A percentile compares a stretch with the other conserved stretches of the same genome.
These are phyloP conservation scores for Brachionus asplanchnoidis DNA, from an alignment of 1,140 invertebrate genomes.

Conservation along the genomic window DNA sequence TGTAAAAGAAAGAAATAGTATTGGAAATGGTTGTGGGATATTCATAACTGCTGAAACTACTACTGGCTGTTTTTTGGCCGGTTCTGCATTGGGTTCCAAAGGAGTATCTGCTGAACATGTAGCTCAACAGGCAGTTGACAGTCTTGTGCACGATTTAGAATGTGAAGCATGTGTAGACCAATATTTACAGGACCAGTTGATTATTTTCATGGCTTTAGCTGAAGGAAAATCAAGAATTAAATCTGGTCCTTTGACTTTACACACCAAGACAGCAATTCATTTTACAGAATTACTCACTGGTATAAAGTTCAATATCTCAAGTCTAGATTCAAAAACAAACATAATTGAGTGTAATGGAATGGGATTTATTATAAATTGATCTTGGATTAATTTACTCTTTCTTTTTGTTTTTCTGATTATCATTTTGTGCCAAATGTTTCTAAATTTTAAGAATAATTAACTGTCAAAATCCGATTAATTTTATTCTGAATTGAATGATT, in stretches of 20 bases:
- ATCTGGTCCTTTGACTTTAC: conserved; percentile 67
- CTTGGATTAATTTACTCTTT: no score
- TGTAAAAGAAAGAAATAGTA: conserved; percentile 60
- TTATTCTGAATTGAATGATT: no score
- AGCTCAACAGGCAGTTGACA: conserved; percentile 49
- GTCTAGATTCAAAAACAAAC: not conserved
- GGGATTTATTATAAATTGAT: not conserved
- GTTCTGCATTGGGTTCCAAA: conserved; percentile 65
- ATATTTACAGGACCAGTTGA: conserved; percentile 69
- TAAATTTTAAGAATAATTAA: no score
- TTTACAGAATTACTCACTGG: conserved; percentile 19
- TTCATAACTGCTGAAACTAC: conserved; percentile 68
- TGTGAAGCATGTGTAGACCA: conserved; percentile 69
- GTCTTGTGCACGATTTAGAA: conserved; percentile 54
- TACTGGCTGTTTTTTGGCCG: conserved; percentile 67
- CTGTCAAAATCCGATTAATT: no score
- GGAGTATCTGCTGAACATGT: conserved; percentile 57
- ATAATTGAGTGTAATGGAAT: conserved; percentile 34
- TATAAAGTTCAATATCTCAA: conserved; percentile 8
- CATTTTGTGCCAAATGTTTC: no score
- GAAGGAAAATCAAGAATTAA: conserved; percentile 66
- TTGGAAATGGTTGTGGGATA: conserved; percentile 72
- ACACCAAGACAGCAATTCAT: conserved; percentile 78
- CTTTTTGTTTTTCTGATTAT: no score
- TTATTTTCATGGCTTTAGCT: conserved; percentile 79